phyloP scores from a whole-genome alignment of 30 jellyfish, hydroid and myxozoan species.

The Pelagia noctiluca region DNA sequence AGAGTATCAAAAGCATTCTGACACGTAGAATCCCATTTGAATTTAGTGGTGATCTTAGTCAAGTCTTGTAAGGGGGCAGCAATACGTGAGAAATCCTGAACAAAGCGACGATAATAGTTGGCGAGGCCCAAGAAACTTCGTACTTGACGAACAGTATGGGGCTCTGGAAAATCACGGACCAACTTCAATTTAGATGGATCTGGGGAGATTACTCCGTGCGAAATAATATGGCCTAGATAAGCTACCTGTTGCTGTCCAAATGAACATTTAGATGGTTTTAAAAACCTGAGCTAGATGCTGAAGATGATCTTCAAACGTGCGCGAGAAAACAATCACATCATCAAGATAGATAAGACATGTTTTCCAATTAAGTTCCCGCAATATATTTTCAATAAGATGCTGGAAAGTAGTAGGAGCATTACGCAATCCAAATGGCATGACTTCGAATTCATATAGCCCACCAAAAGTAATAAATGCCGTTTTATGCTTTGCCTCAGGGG shows the following conservation, averaged over 20 bases:
- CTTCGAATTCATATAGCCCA: slow-evolving; percentile 56
- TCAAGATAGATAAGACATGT: slow-evolving; percentile 64
- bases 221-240: slow-evolving; percentile 67
- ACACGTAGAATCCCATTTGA: slow-evolving; percentile 39
- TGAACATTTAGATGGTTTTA: slow-evolving; percentile 48
- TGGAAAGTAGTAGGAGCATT: slow-evolving; percentile 73
- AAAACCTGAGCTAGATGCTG: slow-evolving; percentile 18
- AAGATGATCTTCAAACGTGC: slow-evolving; percentile 58
- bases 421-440: slow-evolving; percentile 77
- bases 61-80: slow-evolving; percentile 56
- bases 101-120: slow-evolving; percentile 60
- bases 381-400: slow-evolving; percentile 55
- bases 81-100: slow-evolving; percentile 46
- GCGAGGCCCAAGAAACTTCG: slow-evolving; percentile 64
- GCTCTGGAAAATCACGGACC: slow-evolving; percentile 45
- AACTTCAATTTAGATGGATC: slow-evolving; percentile 41
- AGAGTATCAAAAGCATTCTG: slow-evolving; percentile 60
- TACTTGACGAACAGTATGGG: slow-evolving; percentile 49
- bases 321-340: slow-evolving; percentile 44
- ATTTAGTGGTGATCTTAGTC: slow-evolving; percentile 33
- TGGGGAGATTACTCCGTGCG: slow-evolving; percentile 45
- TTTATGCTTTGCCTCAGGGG: slow-evolving; percentile 36
- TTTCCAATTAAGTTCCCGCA: slow-evolving; percentile 58
- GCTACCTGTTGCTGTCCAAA: slow-evolving; percentile 47
- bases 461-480: slow-evolving; percentile 52